Conservation (phyloP, 53 echinoderm and acorn worm species). For the Glandiceps talaboti region DNA sequence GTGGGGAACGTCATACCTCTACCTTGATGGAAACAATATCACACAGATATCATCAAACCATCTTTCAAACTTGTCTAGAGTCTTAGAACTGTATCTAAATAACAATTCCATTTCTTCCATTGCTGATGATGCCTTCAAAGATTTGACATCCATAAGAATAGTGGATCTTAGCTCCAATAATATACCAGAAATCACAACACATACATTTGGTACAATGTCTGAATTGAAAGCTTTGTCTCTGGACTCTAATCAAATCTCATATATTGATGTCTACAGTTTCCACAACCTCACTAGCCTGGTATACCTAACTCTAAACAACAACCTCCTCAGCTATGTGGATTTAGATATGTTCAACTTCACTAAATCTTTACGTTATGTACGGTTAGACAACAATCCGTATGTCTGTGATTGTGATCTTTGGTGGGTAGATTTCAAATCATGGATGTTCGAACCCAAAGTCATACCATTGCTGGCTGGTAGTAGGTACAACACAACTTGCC, state of each 20-base stretch:
- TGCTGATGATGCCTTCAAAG: not conserved
- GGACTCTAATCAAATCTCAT: constrained; percentile 7
- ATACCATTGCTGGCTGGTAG: not conserved
- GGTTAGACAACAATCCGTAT: constrained; percentile 19
- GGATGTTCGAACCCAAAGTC: constrained; percentile 11
- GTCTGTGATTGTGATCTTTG: constrained; percentile 27
- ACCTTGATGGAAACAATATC: not conserved
- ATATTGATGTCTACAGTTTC: constrained; percentile 11
- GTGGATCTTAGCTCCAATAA: not conserved
- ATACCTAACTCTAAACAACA: constrained; percentile 23
- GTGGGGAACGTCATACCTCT: not conserved
- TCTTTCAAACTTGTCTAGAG: not conserved
- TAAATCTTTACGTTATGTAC: constrained; percentile 1
- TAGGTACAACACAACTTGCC: constrained; percentile 12
- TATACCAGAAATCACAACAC: not conserved
- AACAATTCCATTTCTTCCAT: not conserved
- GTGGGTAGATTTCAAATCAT: constrained; percentile 29
- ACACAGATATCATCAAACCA: not conserved
- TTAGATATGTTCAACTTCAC: constrained; percentile 11
- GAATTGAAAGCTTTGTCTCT: not conserved
- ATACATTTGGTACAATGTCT: not conserved
- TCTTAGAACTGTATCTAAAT: not conserved
- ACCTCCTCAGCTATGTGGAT: constrained; percentile 7
- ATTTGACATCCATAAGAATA: not conserved
- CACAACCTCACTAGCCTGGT: constrained; percentile 9